Percentiles rank a stretch among this genome's conserved stretches.
Evolutionary conservation across 1,140 invertebrate species (phyloP).

Genomic region (Apis florea): DNA sequence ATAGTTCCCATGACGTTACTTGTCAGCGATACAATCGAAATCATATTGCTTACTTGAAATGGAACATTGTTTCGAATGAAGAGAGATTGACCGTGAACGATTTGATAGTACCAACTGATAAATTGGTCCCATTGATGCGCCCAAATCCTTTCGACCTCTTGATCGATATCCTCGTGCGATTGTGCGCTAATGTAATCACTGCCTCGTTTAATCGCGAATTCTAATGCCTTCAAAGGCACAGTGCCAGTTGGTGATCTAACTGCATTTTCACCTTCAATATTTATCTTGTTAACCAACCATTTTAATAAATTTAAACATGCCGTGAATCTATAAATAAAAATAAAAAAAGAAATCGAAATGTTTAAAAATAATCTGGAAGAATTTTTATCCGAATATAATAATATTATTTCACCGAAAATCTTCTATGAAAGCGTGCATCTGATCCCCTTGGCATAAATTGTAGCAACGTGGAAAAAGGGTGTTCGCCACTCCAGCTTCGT

Average conservation of each 20-base stretch:
- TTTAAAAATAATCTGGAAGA: not conserved
- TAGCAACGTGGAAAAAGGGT: constrained; percentile 94
- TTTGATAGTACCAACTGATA: constrained; percentile 81
- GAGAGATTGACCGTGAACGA: constrained; percentile 70
- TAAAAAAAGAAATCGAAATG: too few species aligned
- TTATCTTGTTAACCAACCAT: constrained; percentile 84
- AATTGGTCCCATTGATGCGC: constrained; percentile 94
- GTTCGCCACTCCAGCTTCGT: constrained; percentile 89
- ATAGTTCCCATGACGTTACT: not conserved
- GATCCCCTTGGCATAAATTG: constrained; percentile 91
- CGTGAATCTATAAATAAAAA: constrained; percentile 84
- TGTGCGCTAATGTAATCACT: constrained; percentile 88
- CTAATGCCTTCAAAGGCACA: constrained; percentile 86
- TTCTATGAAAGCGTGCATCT: constrained; percentile 92
- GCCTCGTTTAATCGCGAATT: constrained; percentile 89
- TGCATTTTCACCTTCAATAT: constrained; percentile 81
- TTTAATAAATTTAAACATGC: constrained; percentile 92
- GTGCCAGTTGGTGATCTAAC: constrained; percentile 83
- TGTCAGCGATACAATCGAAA: not conserved
- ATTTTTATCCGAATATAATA: not conserved
- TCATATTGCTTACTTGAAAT: constrained; percentile 69
- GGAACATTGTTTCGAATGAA: constrained; percentile 68
- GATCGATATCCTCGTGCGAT: constrained; percentile 93
- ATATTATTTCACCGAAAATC: constrained; percentile 83
- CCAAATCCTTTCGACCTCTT: constrained; percentile 86